Evolutionary conservation across 2,113 vertebrate species (phyloP), one percentile per base, ranked within the genome.

Genomic region (Falco punctatus): DNA sequence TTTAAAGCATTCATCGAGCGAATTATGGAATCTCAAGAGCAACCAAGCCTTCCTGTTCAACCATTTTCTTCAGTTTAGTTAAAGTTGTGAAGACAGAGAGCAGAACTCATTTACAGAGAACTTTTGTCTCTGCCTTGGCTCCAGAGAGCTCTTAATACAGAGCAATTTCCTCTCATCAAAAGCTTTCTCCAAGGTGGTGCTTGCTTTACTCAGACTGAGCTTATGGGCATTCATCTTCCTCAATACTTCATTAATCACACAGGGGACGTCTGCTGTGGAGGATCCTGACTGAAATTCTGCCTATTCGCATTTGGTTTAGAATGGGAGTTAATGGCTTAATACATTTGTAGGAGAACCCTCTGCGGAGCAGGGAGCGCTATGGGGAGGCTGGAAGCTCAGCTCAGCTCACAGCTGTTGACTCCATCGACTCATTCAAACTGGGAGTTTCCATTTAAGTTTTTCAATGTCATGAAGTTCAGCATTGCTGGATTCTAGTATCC

Each of bases 111-210:
- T 93, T 95, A 73, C 20, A 51, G 93, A 49, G 92, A 79, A 91
- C 94, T 95, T 95, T 94, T 96, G 93, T 82, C 67, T 96, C 83
- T 88, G 86, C 81, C 67, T 90, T 74, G 90, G 75, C 83, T 96
- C 92, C 75, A 40, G 79, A 92, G 92, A 88, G 59, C 90, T 94
- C 86, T 97, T 94, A 92, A 92, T 95, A 62, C 78, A 44, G 70
- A 80, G 72, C 48, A 90, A 81, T 95, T 92, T 96, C 84, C 59
- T 82, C 87, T 80, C 81, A 69, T 74, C 86, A 89, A 84, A 95
- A 96, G 81, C 86, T 90, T 81, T 94, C 96, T 97, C 83, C 44
- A 38, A 96, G 93, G 78, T 92, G 91, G 58, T 90, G 78, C 67
- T 93, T 1, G 1, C 72, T 89, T 85, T 88, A 23, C 88, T 58